Percentiles rank a stretch among this genome's conserved stretches.
These are phyloP conservation scores for Ooceraea biroi DNA, from an alignment of 1,140 invertebrate genomes.

Conservation along the genomic window DNA sequence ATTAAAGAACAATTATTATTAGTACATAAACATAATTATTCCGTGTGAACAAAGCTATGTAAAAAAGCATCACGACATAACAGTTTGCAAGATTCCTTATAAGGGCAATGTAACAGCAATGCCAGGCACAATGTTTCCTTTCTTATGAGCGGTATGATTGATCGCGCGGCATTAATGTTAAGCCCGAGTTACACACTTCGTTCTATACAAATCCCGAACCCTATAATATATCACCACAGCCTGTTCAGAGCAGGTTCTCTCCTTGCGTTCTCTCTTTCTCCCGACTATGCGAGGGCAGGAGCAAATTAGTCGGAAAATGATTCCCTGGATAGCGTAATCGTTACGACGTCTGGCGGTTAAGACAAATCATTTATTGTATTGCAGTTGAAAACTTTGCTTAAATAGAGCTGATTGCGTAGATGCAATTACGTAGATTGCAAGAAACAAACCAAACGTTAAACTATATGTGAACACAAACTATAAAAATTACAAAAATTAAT, in stretches of 20 bases:
- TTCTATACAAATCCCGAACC: conserved; percentile 85
- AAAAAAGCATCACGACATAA: conserved; percentile 24
- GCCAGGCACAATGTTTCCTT: conserved; percentile 63
- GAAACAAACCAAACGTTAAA: neutral
- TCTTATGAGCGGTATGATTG: conserved; percentile 79
- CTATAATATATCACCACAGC: conserved; percentile 84
- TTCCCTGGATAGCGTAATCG: conserved; percentile 66
- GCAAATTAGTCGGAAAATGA: conserved; percentile 77
- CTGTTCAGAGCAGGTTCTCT: conserved; percentile 82
- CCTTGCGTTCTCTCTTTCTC: conserved; percentile 57
- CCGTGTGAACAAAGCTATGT: neutral
- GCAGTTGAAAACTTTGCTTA: conserved; percentile 1
- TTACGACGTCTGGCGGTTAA: conserved; percentile 37
- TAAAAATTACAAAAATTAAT: too few species aligned
- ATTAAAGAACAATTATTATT: too few species aligned
- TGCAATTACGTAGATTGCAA: neutral
- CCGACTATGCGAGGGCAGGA: conserved; percentile 25
- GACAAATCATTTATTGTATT: conserved; percentile 59
- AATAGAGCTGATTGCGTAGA: neutral
- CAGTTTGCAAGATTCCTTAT: conserved; percentile 36
- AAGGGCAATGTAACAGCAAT: conserved; percentile 31
- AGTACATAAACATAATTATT: too few species aligned
- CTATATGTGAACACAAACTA: neutral
- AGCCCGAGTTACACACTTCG: conserved; percentile 85
- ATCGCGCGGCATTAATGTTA: conserved; percentile 83